Base-by-base conservation (phyloP, 2,113 vertebrate species). In the Labeo rohita region DNA sequence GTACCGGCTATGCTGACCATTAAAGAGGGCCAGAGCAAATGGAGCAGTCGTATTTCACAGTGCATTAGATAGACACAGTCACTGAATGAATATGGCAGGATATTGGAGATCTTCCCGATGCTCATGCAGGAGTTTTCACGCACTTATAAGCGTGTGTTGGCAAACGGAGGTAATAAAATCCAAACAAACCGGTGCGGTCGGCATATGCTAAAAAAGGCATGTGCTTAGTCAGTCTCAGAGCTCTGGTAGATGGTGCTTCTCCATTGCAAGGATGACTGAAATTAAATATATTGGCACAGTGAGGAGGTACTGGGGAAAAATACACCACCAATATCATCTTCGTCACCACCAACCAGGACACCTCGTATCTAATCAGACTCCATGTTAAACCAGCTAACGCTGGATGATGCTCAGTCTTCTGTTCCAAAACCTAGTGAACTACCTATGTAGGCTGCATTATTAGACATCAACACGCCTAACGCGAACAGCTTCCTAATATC, bases 261-360 rank as follows among this genome's bases (percentile, higher is more conserved):
- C 74, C 73, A 74, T 10, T 86, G 66, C 85, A 88, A 86, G 66
- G 66, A 86, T 81, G 70, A 86, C 52, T 89, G n/a, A 89, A 87
- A 90, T 39, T 63, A 56, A 89, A 80, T 65, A 82, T 66, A 90
- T 90, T 91, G 91, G 92, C 92, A 94, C 91, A 92, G 87, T 89
- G 90, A 88, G 59, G 82, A 91, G 86, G 83, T 87, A 83, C 50
- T 52, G 82, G 36, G 49, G 52, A 43, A 80, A 83, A 73, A 23
- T 52, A 39, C 47, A 50, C 68, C 52, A 43, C 21, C 28, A 28
- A 15, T 39, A 36, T 68, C 45, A 68, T 49, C 39, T 7, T n/a
- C 11, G n/a, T 50, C 74, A 34, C 28, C 49, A 49, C 50, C 4
- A 52, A 36, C 11, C 72, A 54, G 75, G 49, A 77, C 23, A 77